Percentiles rank a stretch among this genome's conserved stretches.
Evolutionary conservation across 1,140 invertebrate genomes (phyloP).

Genomic region (Micrasema longulum): DNA sequence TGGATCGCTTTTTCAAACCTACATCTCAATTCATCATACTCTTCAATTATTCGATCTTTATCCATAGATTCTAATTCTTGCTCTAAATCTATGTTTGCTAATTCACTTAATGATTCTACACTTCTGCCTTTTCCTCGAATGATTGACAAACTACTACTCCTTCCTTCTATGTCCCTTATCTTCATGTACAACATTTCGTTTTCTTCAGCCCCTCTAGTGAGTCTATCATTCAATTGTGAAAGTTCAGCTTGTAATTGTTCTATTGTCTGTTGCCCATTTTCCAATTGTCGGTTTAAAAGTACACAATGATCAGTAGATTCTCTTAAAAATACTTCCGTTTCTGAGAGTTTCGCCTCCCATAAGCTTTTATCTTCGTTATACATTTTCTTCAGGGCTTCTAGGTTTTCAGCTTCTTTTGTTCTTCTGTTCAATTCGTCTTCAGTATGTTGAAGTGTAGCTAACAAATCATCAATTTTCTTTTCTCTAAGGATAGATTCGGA

Average conservation of each 20-base stretch:
- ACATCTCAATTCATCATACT: slow-evolving; percentile 79
- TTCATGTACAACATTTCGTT: slow-evolving; percentile 79
- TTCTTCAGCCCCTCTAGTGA: slow-evolving; percentile 79
- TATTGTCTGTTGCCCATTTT: slow-evolving; percentile 71
- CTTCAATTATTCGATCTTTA: slow-evolving; percentile 82
- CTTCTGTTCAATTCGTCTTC: slow-evolving; percentile 77
- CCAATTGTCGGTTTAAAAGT: slow-evolving; percentile 72
- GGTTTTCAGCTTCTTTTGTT: slow-evolving; percentile 76
- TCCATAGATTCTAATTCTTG: slow-evolving; percentile 79
- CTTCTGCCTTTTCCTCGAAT: slow-evolving; percentile 71
- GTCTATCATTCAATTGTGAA: slow-evolving; percentile 68
- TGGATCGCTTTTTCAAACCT: slow-evolving; percentile 85
- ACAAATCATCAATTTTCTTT: slow-evolving; percentile 78
- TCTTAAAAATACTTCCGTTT: slow-evolving; percentile 72
- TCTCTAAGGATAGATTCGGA: slow-evolving; percentile 73
- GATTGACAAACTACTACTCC: slow-evolving; percentile 64
- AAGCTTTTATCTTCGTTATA: slow-evolving; percentile 74
- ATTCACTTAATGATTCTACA: slow-evolving; percentile 82
- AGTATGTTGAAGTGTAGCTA: slow-evolving; percentile 75
- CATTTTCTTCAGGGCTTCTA: slow-evolving; percentile 72
- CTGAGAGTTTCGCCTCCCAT: slow-evolving; percentile 73
- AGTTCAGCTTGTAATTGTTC: slow-evolving; percentile 72
- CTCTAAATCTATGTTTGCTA: slow-evolving; percentile 83
- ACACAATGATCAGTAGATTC: slow-evolving; percentile 74
- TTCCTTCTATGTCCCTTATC: slow-evolving; percentile 77